Evolutionary conservation across 2,888 invertebrate species (phyloP).

Genomic region (Smittia sp.): DNA sequence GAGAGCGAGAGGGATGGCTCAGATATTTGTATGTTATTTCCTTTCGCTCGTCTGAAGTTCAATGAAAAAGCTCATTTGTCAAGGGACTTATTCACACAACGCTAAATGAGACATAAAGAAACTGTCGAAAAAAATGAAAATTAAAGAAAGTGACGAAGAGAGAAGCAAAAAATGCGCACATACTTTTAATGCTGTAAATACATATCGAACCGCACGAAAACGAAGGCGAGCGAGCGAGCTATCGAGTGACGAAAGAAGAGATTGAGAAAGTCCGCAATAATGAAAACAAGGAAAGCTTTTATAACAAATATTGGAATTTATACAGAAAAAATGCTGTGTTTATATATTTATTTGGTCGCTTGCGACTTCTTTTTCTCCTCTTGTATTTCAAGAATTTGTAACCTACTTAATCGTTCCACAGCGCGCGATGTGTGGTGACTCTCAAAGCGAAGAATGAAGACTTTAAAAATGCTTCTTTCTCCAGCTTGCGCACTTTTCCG

Average conservation of each 20-base stretch:
- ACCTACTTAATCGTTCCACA: constrained; percentile 42
- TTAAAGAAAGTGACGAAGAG: constrained; percentile 43
- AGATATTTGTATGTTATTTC: too few relatives aligned
- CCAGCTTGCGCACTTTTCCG: neutral
- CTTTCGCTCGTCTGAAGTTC: too few relatives aligned
- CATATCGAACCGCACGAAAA: constrained; percentile 24
- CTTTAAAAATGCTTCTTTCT: constrained; percentile 9
- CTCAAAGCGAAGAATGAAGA: neutral
- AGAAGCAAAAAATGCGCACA: constrained; percentile 38
- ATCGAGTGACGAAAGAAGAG: constrained; percentile 23
- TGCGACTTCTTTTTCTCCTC: constrained; percentile 33
- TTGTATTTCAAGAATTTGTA: constrained; percentile 42
- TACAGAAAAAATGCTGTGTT: constrained; percentile 32
- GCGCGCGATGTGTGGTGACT: constrained; percentile 12
- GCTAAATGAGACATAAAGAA: constrained; percentile 4
- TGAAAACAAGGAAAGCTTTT: constrained; percentile 41
- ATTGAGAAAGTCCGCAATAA: constrained; percentile 43
- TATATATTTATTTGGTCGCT: constrained; percentile 40
- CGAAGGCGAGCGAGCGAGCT: constrained; percentile 8
- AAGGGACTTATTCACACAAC: neutral
- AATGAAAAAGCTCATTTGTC: too few relatives aligned
- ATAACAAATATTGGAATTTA: constrained; percentile 36
- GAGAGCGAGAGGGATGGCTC: too few relatives aligned
- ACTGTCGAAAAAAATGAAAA: constrained; percentile 4
- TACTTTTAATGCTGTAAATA: constrained; percentile 36